Conservation (phyloP, 2,797 vertebrate genomes). For the Dicrostonyx torquatus region DNA sequence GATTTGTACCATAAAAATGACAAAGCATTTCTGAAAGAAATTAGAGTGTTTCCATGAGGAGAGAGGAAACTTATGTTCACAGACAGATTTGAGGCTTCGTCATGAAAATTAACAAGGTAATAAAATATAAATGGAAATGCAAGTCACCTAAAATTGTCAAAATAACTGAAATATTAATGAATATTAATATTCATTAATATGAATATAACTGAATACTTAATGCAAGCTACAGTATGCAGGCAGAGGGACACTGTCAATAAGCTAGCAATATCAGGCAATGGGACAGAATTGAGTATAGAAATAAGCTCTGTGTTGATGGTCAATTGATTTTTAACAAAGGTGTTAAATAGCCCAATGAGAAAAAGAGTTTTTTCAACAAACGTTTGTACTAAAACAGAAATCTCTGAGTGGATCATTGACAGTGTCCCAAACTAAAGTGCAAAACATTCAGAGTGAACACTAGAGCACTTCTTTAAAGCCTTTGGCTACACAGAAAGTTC, state of each 20-base stretch:
- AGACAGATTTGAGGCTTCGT: background rate
- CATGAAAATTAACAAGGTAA: conserved; percentile 35
- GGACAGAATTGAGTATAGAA: conserved; percentile 40
- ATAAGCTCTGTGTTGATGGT: background rate
- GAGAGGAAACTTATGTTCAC: background rate
- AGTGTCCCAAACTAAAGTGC: background rate
- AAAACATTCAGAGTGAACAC: conserved; percentile 29
- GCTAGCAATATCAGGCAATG: background rate
- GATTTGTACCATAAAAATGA: conserved; percentile 33
- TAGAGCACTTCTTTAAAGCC: background rate
- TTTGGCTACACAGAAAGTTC: background rate
- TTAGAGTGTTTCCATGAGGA: background rate
- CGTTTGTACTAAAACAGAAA: background rate
- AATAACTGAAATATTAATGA: conserved; percentile 28
- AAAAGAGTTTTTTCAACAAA: conserved; percentile 46
- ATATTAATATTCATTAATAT: no score
- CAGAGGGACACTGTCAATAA: background rate
- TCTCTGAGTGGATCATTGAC: background rate
- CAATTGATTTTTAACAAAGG: conserved; percentile 38
- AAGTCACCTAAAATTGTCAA: conserved; percentile 7
- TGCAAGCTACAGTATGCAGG: background rate
- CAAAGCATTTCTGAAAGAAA: conserved; percentile 20
- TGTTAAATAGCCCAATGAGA: background rate
- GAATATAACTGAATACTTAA: no score
- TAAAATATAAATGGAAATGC: conserved; percentile 29